Conservation (phyloP, 1,140 invertebrate species). For the Homalodisca vitripennis region DNA sequence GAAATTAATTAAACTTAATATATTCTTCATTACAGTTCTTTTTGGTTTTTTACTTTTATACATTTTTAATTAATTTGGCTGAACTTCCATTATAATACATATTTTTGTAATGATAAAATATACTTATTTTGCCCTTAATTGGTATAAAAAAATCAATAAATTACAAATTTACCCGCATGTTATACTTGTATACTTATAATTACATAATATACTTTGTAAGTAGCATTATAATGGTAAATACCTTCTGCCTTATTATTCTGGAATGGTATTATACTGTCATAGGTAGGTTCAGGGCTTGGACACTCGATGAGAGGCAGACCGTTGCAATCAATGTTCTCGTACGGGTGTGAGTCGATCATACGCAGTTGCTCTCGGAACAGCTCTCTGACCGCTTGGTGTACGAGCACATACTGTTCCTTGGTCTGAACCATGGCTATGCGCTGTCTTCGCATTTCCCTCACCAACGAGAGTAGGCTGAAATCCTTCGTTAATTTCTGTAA, state of each 20-base stretch:
- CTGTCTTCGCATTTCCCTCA: conserved; percentile 58
- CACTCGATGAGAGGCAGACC: conserved; percentile 47
- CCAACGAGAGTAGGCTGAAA: conserved; percentile 57
- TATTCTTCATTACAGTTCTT: too few species aligned
- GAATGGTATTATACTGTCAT: conserved; percentile 18
- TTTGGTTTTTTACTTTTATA: too few species aligned
- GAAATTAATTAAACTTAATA: too few species aligned
- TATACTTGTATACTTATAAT: too few species aligned
- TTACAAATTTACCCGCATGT: too few species aligned
- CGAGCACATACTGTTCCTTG: conserved; percentile 90
- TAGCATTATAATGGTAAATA: conserved; percentile 5
- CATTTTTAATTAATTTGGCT: too few species aligned
- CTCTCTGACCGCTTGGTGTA: conserved; percentile 64
- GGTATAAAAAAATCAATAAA: too few species aligned
- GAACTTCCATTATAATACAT: too few species aligned
- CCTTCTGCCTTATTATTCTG: conserved; percentile 28
- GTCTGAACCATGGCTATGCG: conserved; percentile 88
- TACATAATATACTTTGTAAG: too few species aligned
- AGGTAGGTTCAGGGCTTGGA: conserved; percentile 40
- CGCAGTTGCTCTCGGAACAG: conserved; percentile 56
- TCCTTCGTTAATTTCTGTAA: conserved; percentile 55
- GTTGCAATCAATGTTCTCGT: conserved; percentile 56
- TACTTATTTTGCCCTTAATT: too few species aligned
- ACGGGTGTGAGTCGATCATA: conserved; percentile 58
- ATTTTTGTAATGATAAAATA: too few species aligned